Evolutionary conservation across 2,797 vertebrate genomes (phyloP).

Genomic region (Melanotaenia maccullochi): DNA sequence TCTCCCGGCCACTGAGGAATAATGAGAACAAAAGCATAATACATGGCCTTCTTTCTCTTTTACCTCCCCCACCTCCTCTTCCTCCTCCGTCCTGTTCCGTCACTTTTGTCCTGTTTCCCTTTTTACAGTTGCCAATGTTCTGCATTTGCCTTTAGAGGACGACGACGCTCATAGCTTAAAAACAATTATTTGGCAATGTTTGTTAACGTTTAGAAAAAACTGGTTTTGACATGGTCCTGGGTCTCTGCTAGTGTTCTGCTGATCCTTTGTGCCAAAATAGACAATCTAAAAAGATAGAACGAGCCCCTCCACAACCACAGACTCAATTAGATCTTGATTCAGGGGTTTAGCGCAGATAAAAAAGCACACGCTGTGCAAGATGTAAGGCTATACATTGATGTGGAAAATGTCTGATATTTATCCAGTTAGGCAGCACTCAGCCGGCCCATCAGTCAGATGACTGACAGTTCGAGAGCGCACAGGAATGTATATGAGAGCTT

Average conservation of each 20-base stretch:
- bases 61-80: slow-evolving; percentile 23
- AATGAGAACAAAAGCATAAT: slow-evolving; percentile 72
- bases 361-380: slow-evolving; percentile 38
- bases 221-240: slow-evolving; percentile 65
- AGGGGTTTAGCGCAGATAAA: slow-evolving; percentile 66
- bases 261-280: slow-evolving; percentile 55
- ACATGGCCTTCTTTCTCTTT: slow-evolving; percentile 59
- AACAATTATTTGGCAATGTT: slow-evolving; percentile 64
- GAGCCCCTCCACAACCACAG: slow-evolving; percentile 17
- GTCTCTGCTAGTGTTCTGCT: slow-evolving; percentile 65
- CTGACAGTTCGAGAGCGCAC: slow-evolving; percentile 36
- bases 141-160: slow-evolving; percentile 31
- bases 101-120: slow-evolving; percentile 42
- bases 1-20: slow-evolving; percentile 60
- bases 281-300: slow-evolving; percentile 62
- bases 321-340: slow-evolving; percentile 65
- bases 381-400: slow-evolving; percentile 45
- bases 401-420: slow-evolving; percentile 58
- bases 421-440: slow-evolving; percentile 45
- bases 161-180: neutral
- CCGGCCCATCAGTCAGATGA: slow-evolving; percentile 49
- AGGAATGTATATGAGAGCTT: slow-evolving; percentile 34
- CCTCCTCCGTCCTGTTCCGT: slow-evolving; percentile 29
- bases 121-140: slow-evolving; percentile 26
- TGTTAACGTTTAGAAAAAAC: slow-evolving; percentile 71